A percentile compares a stretch with the other conserved stretches of the same genome.
Conservation (phyloP, 2,113 vertebrate species). For the Cynoglossus semilaevis region DNA sequence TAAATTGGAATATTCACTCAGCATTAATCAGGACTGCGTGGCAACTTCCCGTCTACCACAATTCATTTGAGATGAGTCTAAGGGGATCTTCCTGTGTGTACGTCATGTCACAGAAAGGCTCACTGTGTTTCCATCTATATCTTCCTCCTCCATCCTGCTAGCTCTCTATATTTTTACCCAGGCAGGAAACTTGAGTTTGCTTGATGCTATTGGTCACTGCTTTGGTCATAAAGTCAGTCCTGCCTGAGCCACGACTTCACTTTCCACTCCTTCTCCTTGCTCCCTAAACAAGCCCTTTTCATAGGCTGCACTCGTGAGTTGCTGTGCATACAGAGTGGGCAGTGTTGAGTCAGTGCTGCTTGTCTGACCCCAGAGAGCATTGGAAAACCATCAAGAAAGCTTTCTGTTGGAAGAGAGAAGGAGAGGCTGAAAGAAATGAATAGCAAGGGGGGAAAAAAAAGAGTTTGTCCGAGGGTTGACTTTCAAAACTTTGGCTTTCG, state of each 20-base stretch:
- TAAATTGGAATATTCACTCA: too few species aligned
- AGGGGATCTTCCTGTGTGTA: slow-evolving; percentile 3
- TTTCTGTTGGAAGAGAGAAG: slow-evolving; percentile 51
- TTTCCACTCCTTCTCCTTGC: not conserved
- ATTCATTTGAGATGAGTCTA: not conserved
- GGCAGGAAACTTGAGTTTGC: slow-evolving; percentile 27
- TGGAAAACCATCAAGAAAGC: slow-evolving; percentile 65
- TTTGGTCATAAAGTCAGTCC: slow-evolving; percentile 32
- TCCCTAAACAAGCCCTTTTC: slow-evolving; percentile 53
- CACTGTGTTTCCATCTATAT: slow-evolving; percentile 21
- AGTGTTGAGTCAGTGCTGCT: slow-evolving; percentile 65
- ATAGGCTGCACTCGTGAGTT: slow-evolving; percentile 46
- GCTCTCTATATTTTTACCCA: not conserved
- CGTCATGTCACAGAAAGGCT: slow-evolving; percentile 19
- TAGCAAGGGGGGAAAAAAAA: slow-evolving; percentile 2
- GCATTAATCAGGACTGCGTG: not conserved
- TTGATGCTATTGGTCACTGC: slow-evolving; percentile 31
- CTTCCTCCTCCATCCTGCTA: not conserved
- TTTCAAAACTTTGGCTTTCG: slow-evolving; percentile 45
- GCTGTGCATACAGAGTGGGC: slow-evolving; percentile 64
- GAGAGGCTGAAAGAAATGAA: slow-evolving; percentile 7
- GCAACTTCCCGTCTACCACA: not conserved
- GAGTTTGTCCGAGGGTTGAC: slow-evolving; percentile 22
- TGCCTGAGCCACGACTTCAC: slow-evolving; percentile 26
- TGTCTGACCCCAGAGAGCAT: slow-evolving; percentile 55